Percentiles rank a stretch among this genome's conserved stretches.
phyloP scores from a whole-genome alignment of 2,888 invertebrate species.

The Leptura quadrifasciata region DNA sequence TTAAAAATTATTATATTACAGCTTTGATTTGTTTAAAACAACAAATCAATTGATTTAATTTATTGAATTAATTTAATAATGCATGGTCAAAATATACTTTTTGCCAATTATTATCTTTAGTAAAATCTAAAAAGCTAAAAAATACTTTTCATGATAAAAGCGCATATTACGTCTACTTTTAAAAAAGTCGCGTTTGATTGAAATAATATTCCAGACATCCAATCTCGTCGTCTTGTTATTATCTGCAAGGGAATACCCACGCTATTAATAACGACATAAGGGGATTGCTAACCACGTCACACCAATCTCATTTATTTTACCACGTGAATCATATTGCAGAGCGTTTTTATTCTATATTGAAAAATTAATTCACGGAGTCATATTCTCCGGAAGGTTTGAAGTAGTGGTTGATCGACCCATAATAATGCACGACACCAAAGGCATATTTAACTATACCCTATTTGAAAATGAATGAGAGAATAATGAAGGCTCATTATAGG shows the following conservation, averaged over 20 bases:
- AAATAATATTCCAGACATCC: background rate
- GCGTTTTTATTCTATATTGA: background rate
- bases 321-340: background rate
- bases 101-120: no score
- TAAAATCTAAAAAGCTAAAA: background rate
- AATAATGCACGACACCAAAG: no score
- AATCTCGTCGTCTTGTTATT: background rate
- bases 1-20: no score
- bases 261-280: background rate
- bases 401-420: no score
- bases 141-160: background rate
- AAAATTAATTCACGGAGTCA: background rate
- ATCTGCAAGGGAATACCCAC: background rate
- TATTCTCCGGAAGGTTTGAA: no score
- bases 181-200: background rate
- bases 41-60: no score
- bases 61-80: no score
- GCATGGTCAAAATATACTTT: no score
- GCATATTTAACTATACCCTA: no score
- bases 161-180: background rate
- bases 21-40: no score
- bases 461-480: no score
- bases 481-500: no score
- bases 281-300: constrained; percentile 3
- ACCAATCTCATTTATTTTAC: background rate